A percentile compares a stretch with the other conserved stretches of the same genome.
Conservation (phyloP, 2,113 vertebrate species). For the Calyptommatus sinebrachiatus region DNA sequence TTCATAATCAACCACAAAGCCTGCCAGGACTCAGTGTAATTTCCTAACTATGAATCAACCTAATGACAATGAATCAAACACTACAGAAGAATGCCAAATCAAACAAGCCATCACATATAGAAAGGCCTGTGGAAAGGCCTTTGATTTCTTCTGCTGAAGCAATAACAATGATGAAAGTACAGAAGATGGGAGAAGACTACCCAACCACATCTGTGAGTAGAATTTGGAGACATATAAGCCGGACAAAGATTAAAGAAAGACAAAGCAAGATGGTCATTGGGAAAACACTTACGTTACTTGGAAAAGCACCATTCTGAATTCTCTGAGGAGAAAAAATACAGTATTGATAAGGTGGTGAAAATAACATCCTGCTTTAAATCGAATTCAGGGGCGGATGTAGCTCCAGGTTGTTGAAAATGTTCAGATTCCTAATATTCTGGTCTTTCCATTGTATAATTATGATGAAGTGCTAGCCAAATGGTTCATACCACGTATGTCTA, state of each 20-base stretch:
- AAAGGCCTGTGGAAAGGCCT: slow-evolving; percentile 69
- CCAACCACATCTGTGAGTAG: slow-evolving; percentile 62
- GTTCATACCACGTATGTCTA: too few species aligned
- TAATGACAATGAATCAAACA: slow-evolving; percentile 79
- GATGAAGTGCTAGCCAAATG: not conserved
- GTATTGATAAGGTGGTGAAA: not conserved
- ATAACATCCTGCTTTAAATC: not conserved
- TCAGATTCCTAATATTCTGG: not conserved
- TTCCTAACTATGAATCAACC: slow-evolving; percentile 83
- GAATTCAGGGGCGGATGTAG: fast-evolving
- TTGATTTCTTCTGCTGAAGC: slow-evolving; percentile 71
- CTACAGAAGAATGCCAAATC: slow-evolving; percentile 76
- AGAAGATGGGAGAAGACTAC: slow-evolving; percentile 58
- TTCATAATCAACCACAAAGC: slow-evolving; percentile 77
- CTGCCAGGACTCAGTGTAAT: slow-evolving; percentile 79
- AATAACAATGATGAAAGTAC: slow-evolving; percentile 65
- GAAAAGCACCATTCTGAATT: slow-evolving; percentile 14
- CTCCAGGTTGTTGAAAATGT: not conserved
- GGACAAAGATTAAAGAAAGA: slow-evolving; percentile 57
- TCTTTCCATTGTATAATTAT: not conserved
- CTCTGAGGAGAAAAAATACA: slow-evolving; percentile 3
- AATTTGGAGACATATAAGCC: slow-evolving; percentile 63
- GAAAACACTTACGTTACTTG: slow-evolving; percentile 60
- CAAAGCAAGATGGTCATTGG: slow-evolving; percentile 59
- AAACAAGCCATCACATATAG: slow-evolving; percentile 78